These are phyloP conservation scores for Nanger granti DNA, from an alignment of 2,113 vertebrate genomes.

Conservation along the genomic window DNA sequence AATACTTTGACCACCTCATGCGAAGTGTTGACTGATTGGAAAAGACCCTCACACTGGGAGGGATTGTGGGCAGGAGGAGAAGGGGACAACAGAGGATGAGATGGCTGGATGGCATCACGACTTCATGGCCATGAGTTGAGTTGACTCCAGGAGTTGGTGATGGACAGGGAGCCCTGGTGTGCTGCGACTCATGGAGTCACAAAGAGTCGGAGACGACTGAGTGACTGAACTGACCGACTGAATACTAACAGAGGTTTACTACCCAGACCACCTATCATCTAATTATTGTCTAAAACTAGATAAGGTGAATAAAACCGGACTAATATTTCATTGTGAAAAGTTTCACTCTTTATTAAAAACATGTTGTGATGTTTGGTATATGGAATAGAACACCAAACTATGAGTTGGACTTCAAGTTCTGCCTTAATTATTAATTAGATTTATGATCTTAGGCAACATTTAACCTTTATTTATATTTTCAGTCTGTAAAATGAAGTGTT, in stretches of 20 bases:
- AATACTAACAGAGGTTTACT: neutral
- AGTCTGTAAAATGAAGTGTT: neutral
- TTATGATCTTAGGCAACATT: neutral
- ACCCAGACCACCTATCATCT: neutral
- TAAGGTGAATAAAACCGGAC: neutral
- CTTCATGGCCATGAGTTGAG: no score
- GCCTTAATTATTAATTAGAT: neutral
- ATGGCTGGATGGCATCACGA: no score
- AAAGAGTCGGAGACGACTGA: no score
- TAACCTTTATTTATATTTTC: neutral
- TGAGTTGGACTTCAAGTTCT: neutral
- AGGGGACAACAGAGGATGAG: no score
- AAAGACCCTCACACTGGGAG: no score
- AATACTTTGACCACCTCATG: no score
- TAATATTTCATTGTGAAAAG: neutral
- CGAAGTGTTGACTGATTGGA: no score
- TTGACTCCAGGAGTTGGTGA: no score
- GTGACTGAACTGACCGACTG: no score
- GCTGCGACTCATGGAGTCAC: no score
- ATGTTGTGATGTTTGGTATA: neutral
- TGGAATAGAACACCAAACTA: neutral
- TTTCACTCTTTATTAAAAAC: neutral
- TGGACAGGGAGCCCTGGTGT: no score
- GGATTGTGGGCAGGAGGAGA: no score
- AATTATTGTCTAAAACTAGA: neutral